phyloP scores from a whole-genome alignment of 1,140 invertebrate genomes.

The Amyelois transitella region DNA sequence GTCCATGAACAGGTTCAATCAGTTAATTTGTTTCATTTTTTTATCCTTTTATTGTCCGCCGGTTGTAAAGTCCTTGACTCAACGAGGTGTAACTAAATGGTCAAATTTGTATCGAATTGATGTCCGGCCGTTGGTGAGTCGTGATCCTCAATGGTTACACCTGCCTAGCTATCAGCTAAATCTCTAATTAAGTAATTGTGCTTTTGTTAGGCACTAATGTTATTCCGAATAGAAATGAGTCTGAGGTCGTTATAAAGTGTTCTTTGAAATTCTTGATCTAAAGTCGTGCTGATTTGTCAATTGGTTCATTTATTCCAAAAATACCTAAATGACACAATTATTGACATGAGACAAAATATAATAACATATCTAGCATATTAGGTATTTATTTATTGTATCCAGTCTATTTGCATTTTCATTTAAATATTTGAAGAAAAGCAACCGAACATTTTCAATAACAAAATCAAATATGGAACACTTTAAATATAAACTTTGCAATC shows the following conservation, averaged over 20 bases:
- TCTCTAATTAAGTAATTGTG: conserved; percentile 62
- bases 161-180: conserved; percentile 46
- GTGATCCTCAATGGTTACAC: conserved; percentile 52
- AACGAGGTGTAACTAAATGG: conserved; percentile 72
- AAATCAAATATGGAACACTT: background rate
- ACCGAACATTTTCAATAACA: no score
- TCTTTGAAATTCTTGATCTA: conserved; percentile 15
- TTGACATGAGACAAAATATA: no score
- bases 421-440: no score
- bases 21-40: conserved; percentile 66
- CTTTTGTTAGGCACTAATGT: conserved; percentile 30
- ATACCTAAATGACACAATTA: no score
- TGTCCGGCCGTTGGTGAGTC: conserved; percentile 46
- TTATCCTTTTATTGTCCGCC: conserved; percentile 49
- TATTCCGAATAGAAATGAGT: conserved; percentile 6
- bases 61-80: conserved; percentile 64
- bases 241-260: conserved; percentile 9
- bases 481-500: background rate
- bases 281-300: no score
- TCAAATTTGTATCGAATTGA: conserved; percentile 69
- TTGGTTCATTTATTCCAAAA: no score
- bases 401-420: no score
- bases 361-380: no score
- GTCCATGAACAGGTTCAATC: conserved; percentile 64
- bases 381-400: no score